A percentile compares a stretch with the other conserved stretches of the same genome.
Conservation (phyloP, 2,113 vertebrate species). For the Carassius auratus region DNA sequence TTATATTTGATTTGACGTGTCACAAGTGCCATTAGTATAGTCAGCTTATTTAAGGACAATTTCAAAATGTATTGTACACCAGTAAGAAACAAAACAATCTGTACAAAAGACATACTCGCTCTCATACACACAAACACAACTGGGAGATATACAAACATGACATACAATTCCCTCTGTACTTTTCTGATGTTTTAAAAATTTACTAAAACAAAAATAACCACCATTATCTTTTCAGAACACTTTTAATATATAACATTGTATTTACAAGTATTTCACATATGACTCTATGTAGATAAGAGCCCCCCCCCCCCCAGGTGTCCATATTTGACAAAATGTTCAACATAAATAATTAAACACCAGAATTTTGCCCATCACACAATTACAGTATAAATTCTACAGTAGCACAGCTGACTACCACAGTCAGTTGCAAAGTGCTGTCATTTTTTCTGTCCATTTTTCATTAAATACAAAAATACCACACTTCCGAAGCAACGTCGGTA, state of each 20-base stretch:
- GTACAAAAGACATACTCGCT: conserved; percentile 16
- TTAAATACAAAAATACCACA: conserved; percentile 60
- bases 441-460: neutral
- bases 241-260: conserved; percentile 62
- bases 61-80: neutral
- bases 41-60: neutral
- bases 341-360: conserved; percentile 58
- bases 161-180: neutral
- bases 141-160: neutral
- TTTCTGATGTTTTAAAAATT: neutral
- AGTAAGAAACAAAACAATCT: conserved; percentile 1
- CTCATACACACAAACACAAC: conserved; percentile 23
- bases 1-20: conserved; percentile 13
- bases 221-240: conserved; percentile 56
- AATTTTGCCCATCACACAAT: conserved; percentile 43
- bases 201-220: neutral
- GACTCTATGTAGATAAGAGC: conserved; percentile 57
- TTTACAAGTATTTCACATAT: conserved; percentile 61
- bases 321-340: conserved; percentile 51
- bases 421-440: conserved; percentile 57
- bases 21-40: neutral
- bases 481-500: conserved; percentile 50
- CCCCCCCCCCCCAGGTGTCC: conserved; percentile 45
- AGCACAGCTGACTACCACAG: conserved; percentile 47
- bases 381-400: conserved; percentile 56